A percentile compares a stretch with the other conserved stretches of the same genome.
These are phyloP conservation scores for Drosophila cracens DNA, from an alignment of 2,888 invertebrate genomes.

Conservation along the genomic window DNA sequence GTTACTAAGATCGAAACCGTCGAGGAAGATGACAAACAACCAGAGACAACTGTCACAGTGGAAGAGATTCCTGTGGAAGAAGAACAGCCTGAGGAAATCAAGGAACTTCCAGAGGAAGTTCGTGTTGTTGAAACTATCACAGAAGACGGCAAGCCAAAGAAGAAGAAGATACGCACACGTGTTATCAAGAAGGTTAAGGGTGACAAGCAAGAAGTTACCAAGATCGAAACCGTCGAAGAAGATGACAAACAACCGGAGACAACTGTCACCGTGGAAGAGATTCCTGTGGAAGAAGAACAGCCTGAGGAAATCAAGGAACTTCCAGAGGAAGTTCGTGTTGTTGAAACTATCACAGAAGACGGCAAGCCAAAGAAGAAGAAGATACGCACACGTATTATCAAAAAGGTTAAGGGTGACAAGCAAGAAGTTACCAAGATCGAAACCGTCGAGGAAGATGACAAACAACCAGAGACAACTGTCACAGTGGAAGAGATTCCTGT, in stretches of 20 bases:
- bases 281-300: constrained; percentile 16
- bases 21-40: constrained; percentile 28
- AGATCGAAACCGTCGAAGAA: constrained; percentile 35
- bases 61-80: constrained; percentile 23
- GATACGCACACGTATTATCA: constrained; percentile 31
- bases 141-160: constrained; percentile 28
- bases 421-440: constrained; percentile 34
- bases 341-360: constrained; percentile 14
- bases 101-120: constrained; percentile 29
- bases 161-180: constrained; percentile 36
- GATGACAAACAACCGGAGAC: constrained; percentile 32
- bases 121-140: constrained; percentile 15
- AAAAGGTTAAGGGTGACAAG: constrained; percentile 30
- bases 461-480: constrained; percentile 21
- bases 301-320: constrained; percentile 21
- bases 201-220: constrained; percentile 34
- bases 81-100: constrained; percentile 16
- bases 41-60: constrained; percentile 27
- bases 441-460: constrained; percentile 24
- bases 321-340: constrained; percentile 25
- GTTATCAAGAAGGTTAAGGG: constrained; percentile 35
- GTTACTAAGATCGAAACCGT: constrained; percentile 36
- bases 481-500: constrained; percentile 14
- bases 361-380: constrained; percentile 27
- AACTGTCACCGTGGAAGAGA: constrained; percentile 24